A percentile compares a stretch with the other conserved stretches of the same genome.
phyloP scores from a whole-genome alignment of 2,113 vertebrate genomes.

The Rhynchomys soricoides region DNA sequence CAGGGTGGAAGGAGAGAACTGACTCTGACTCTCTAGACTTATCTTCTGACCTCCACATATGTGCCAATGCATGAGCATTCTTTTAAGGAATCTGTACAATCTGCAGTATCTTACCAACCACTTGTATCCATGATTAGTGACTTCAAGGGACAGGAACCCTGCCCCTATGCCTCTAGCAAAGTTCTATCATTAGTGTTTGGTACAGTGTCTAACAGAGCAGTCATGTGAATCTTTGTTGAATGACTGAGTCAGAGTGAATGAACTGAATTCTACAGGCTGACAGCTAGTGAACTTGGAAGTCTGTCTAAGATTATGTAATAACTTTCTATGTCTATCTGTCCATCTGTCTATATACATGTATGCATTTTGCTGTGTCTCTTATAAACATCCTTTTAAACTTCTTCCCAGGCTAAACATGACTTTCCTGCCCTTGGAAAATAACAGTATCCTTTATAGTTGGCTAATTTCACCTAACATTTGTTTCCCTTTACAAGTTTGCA shows the following conservation, averaged over 20 bases:
- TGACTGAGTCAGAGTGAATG: neutral
- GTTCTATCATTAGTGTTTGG: neutral
- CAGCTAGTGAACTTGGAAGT: neutral
- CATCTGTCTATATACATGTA: too few relatives aligned
- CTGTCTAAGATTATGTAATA: neutral
- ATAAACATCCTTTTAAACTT: conserved; percentile 27
- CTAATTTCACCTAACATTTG: neutral
- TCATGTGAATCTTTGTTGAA: neutral
- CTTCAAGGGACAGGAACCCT: neutral
- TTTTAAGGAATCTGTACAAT: neutral
- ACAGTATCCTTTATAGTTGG: neutral
- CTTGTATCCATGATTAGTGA: neutral
- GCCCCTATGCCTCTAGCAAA: neutral
- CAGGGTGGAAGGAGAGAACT: neutral
- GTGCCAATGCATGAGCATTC: neutral
- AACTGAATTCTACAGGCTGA: conserved; percentile 19
- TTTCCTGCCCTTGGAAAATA: conserved; percentile 45
- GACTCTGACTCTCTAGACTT: neutral
- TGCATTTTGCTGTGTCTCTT: neutral
- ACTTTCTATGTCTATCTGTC: neutral
- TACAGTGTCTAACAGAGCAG: neutral
- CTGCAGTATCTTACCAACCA: neutral
- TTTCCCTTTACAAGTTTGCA: neutral
- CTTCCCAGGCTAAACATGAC: neutral
- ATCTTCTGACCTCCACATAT: neutral